phyloP scores from a whole-genome alignment of 2,797 vertebrate genomes.

The Fringilla coelebs region DNA sequence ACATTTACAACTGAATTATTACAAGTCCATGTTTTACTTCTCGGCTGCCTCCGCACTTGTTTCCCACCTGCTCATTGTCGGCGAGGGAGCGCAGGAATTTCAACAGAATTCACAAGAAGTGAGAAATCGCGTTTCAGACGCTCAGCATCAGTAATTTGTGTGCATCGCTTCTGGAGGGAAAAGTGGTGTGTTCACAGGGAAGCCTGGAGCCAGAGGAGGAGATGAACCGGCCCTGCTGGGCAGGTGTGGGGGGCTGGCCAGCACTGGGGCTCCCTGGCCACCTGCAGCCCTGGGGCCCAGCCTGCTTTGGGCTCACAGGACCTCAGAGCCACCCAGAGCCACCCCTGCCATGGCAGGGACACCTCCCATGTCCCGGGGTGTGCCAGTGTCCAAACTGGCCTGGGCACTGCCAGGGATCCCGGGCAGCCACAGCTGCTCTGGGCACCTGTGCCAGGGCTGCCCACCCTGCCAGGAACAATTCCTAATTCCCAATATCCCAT shows the following conservation, averaged over 20 bases:
- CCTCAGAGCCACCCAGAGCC: not conserved
- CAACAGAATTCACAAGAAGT: not conserved
- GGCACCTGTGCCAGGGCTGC: no score
- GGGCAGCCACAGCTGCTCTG: not conserved
- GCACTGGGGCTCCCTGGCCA: fast-evolving
- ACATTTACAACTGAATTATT: not conserved
- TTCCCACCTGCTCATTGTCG: conserved; percentile 5
- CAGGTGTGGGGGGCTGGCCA: fast-evolving
- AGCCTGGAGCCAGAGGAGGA: not conserved
- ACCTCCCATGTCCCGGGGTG: not conserved
- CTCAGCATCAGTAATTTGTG: not conserved
- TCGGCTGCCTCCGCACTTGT: not conserved
- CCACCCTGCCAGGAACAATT: not conserved
- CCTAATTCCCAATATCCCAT: fast-evolving
- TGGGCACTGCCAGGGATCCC: not conserved
- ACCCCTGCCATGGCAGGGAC: not conserved
- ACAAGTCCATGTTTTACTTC: not conserved
- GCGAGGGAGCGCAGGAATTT: not conserved
- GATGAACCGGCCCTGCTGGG: fast-evolving
- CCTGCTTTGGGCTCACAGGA: fast-evolving
- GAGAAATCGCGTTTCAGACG: not conserved
- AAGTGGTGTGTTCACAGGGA: not conserved
- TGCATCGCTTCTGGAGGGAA: not conserved
- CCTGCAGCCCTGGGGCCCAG: fast-evolving
- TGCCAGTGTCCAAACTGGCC: not conserved